Conservation (phyloP, 2,888 invertebrate species). For the Phaonia tiefii region DNA sequence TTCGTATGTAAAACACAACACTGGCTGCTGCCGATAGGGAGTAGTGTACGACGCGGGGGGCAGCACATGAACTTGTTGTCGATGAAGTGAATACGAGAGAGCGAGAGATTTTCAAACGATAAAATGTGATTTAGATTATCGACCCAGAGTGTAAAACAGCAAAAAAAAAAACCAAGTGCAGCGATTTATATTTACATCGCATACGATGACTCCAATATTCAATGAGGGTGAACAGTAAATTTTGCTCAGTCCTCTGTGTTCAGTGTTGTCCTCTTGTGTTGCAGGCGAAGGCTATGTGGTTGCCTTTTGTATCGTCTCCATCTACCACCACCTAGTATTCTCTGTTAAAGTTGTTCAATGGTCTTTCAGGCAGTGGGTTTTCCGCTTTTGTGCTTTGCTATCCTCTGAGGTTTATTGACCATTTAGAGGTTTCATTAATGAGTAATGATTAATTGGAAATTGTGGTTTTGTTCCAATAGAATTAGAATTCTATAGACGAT, state of each 20-base stretch:
- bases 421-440: conserved; percentile 59
- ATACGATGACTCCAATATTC: background rate
- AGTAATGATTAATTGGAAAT: conserved; percentile 64
- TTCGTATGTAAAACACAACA: conserved; percentile 33
- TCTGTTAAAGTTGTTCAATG: conserved; percentile 6
- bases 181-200: conserved; percentile 29
- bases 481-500: conserved; percentile 34
- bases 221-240: conserved; percentile 2
- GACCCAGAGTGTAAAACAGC: conserved; percentile 33
- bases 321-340: background rate
- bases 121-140: conserved; percentile 64
- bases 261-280: too few species aligned
- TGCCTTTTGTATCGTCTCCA: too few species aligned
- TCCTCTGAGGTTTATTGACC: conserved; percentile 48
- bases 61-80: background rate
- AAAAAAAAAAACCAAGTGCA: background rate
- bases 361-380: background rate
- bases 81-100: conserved; percentile 19
- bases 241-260: background rate
- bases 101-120: conserved; percentile 51
- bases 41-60: background rate
- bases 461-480: conserved; percentile 54
- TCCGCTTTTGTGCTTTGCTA: background rate
- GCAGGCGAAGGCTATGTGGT: too few species aligned
- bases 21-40: conserved; percentile 29